Base-by-base conservation (phyloP, 2,113 vertebrate species). In the Coracopsis vasa region DNA sequence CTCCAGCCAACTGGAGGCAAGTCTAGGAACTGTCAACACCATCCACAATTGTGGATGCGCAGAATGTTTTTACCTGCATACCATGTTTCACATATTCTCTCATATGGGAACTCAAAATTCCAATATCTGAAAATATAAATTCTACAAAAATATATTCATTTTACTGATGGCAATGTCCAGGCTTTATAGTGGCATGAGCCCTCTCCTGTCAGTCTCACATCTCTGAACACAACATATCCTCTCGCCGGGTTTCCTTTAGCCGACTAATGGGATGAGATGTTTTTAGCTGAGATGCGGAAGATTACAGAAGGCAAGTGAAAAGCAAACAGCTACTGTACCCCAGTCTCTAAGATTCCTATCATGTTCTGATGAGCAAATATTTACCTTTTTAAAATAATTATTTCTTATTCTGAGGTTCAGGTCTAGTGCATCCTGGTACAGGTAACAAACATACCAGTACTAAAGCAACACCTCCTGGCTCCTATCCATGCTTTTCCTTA, bases 311-410 rank as follows among this genome's bases (percentile, higher is more conserved):
- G 47, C 37, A 37, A 81, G 19, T 2, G n/a, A 35, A 93, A 96
- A 90, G 60, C 88, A 96, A 94, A 92, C 73, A 92, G 70, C 66
- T 91, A 79, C 82, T 66, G 58, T 65, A 48, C 72, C 75, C 51
- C 7, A 44, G 6, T 27, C 69, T 87, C 61, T 20, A 70, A 61
- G 89, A 61, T 82, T 31, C 44, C 27, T 90, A 44, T 94, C 20
- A 1, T 48, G 50, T 33, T 61, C 65, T 50, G 33, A 86, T 16
- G 15, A 90, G 80, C 78, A 96, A 96, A 96, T 94, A 96, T 93
- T 96, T 95, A 82, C 75, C 65, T 81, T 88, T 80, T 47, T 3
- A 54, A 64, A 92, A 54, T 60, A 73, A 94, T 61, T 86, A 67
- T 64, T 94, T 87, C 66, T 64, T 21, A 58, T 53, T 72, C 56